Evolutionary conservation across 2,888 invertebrate genomes (phyloP), one percentile per base, ranked within the genome.

Genomic region (Nymphalis polychloros): DNA sequence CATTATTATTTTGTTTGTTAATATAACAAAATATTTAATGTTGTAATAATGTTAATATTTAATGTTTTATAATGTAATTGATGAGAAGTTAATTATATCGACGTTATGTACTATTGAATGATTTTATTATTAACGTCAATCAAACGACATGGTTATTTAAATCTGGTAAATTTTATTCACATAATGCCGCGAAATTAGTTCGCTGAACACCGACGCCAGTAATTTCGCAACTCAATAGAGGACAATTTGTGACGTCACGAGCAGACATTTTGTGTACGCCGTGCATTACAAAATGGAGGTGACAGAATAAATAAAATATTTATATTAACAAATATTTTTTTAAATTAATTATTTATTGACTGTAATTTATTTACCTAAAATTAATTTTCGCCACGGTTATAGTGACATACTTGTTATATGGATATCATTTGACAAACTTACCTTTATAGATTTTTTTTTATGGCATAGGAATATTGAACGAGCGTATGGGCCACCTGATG

Each of bases 201-300:
- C 81, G 80, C 80, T 74, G 79, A 79, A 80, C 84, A 82, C 79
- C 78, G 78, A 75, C 82, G 85, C 78, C 80, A 82, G 87, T 89
- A 89, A 90, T 90, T 89, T 88, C 85, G 81, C 84, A 84, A 84
- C 86, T 88, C 90, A 90, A 90, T 90, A 86, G 91, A 82, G 83
- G 82, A 89, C 88, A 89, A 89, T 89, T 88, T 89, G 89, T 85
- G 88, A 89, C 87, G 91, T 90, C 91, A 89, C 81, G 78, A 71
- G 80, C 91, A 91, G 88, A 84, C 83, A 82, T 84, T 81, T 81
- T 78, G 77, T 67, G 70, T 68, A 73, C 80, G 71, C 59, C 57
- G 78, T 78, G 66, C 61, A 66, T n/a, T 59, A 68, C 70, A 68
- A 70, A 68, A 73, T 73, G 73, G 74, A 74, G 70, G 70, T 60